Evolutionary conservation across 1,140 invertebrate species (phyloP), one percentile per base, ranked within the genome.

Genomic region (Brachionus plicatilis): DNA sequence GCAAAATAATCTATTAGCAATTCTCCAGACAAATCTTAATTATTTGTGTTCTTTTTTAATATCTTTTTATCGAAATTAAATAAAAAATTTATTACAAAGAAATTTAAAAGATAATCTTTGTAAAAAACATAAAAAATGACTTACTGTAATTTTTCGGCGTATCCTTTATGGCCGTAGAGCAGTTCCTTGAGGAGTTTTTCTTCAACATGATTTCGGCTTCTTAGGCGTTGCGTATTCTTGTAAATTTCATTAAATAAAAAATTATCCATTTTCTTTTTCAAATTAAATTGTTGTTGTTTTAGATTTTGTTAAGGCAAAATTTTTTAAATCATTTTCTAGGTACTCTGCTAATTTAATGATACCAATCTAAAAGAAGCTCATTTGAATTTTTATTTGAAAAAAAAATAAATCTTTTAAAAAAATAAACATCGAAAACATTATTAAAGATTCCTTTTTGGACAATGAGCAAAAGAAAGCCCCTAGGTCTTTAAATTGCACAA

Each of bases 231-330:
- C 27, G 79, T 82, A 68, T 82, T 82, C 29, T 82, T 82, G 24
- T 24, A 82, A 45, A 82, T 82, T 60, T 68, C 79, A 47, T 82
- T 47, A 11, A 82, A 50, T 41, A 82, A 27, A 82, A 65, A 82
- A 60, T 82, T 53, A 27, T 82, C 43, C 79, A 82, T 82, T 82
- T 82, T 76, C 43, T 68, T 33, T 9, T 68, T 68, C 11, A 56
- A 56, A 17, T 56, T 56, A 17, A 17, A 17, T 56, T 24, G 0
- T 56, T 20, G 14, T 56, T 56, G n/a, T 56, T 56, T 20, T 56
- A 4, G 17, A 56, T 17, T 56, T 56, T 56, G 17, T 20, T 56
- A 24, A 56, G 17, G 17, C 53, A 56, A 20, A 37, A 37, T 37
- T 56, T 56, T 47, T 56, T 56, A 56, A 56, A 56, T 14, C 53